These are phyloP conservation scores for Urophycis tenuis DNA, from an alignment of 2,797 vertebrate species.

Conservation along the genomic window DNA sequence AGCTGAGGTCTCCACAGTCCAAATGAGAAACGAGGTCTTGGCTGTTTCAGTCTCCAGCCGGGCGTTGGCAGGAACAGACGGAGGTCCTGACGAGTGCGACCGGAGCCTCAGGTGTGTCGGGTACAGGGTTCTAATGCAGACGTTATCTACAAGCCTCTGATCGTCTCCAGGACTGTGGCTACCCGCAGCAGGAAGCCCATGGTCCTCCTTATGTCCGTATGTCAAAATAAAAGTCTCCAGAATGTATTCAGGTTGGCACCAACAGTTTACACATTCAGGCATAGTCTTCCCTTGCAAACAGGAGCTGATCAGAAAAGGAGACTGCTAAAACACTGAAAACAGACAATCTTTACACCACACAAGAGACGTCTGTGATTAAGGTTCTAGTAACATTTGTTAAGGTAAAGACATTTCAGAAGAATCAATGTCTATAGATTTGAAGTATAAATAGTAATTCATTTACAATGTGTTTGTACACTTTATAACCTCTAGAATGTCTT, in stretches of 20 bases:
- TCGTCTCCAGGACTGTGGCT: neutral
- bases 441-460: conserved; percentile 42
- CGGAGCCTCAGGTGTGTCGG: neutral
- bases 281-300: conserved; percentile 27
- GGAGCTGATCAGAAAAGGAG: conserved; percentile 45
- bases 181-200: neutral
- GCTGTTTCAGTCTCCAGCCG: neutral
- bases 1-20: too few relatives aligned
- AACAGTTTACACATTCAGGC: neutral
- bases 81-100: neutral
- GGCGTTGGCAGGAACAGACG: neutral
- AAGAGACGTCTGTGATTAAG: conserved; percentile 12
- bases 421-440: conserved; percentile 28
- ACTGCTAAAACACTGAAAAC: conserved; percentile 24
- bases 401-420: conserved; percentile 17
- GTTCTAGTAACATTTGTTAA: conserved; percentile 18
- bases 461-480: conserved; percentile 26
- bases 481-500: conserved; percentile 7
- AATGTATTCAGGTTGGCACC: conserved; percentile 27
- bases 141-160: neutral
- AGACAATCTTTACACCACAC: conserved; percentile 34
- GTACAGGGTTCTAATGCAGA: neutral
- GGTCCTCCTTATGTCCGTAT: too few relatives aligned
- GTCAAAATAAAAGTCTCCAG: neutral
- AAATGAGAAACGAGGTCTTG: neutral